phyloP scores from a whole-genome alignment of 2,797 vertebrate genomes.

The Neostethus bicornis region DNA sequence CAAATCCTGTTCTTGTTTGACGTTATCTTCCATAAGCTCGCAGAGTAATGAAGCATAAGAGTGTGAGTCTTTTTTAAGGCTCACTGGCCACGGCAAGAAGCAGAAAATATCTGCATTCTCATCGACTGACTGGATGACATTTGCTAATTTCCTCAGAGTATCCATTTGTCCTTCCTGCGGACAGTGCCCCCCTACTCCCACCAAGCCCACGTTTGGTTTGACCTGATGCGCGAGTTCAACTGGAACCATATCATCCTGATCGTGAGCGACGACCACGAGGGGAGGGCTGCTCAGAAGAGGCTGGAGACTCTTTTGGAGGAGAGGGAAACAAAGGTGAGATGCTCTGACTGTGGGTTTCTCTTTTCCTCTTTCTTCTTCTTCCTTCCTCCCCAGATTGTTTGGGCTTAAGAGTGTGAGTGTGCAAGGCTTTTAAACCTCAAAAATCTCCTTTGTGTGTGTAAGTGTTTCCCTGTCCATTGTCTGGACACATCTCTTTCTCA shows the following conservation, averaged over 20 bases:
- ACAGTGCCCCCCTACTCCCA: constrained; percentile 98
- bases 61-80: no score
- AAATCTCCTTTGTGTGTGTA: constrained; percentile 87
- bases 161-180: constrained; percentile 97
- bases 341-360: constrained; percentile 34
- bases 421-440: constrained; percentile 53
- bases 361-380: constrained; percentile 22
- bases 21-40: not conserved
- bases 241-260: constrained; percentile 99
- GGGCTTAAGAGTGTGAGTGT: constrained; percentile 46
- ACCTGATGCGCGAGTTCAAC: constrained; percentile 98
- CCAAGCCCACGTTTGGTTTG: constrained; percentile 98
- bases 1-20: not conserved
- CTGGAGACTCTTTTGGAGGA: constrained; percentile 98
- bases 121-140: not conserved
- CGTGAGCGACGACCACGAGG: constrained; percentile 98
- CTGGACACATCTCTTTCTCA: constrained; percentile 93
- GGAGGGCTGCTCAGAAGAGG: constrained; percentile 96
- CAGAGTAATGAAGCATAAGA: not conserved
- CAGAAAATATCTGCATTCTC: not conserved
- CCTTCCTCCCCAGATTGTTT: constrained; percentile 21
- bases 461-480: constrained; percentile 86
- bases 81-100: not conserved
- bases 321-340: constrained; percentile 96
- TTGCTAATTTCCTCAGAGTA: constrained; percentile 83